Evolutionary conservation across 2,888 invertebrate genomes (phyloP), one percentile per base, ranked within the genome.

Genomic region (Tachina fera): DNA sequence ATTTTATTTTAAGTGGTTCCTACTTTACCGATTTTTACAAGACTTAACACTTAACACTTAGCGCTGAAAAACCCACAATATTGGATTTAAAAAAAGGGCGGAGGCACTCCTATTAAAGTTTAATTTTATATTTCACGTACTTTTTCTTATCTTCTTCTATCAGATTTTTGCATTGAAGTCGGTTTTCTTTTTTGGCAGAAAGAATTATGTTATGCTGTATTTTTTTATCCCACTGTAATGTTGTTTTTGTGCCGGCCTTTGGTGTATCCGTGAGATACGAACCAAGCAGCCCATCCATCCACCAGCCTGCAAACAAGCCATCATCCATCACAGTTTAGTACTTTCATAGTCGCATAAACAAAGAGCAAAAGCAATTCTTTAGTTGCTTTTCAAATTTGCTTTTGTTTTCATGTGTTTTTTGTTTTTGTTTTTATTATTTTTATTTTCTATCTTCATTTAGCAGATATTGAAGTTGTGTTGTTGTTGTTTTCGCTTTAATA

Each of bases 231-330:
- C 41, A 61, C 41, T 51, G 31, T 75, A 53, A 19, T 61, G 10
- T 11, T 61, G 10, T 11, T 31, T 60, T 63, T 58, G 49, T 84
- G 79, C 71, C 76, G 83, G 83, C 49, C 58, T 75, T 63, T 65
- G 22, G n/a, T 78, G 74, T 61, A 78, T 51, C 78, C 72, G 74
- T 49, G 76, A 79, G 39, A 58, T 56, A 63, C 49, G 16, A 31
- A 31, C 31, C 31, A 43, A 63, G 22, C 51, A 68, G 53, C 41
- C 41, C 51, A 68, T 61, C 41, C 49, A 67, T 22, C 47, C 56
- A 63, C 3, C 31, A 58, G 49, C 67, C 80, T 65, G 16, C 75
- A 16, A 58, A 19, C 49, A 31, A 31, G 4, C 31, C 31, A n/a
- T 49, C 67, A 68, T 70, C 56, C 58, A 77, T 65, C 61, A n/a